Evolutionary conservation across 2,888 invertebrate species (phyloP).

Genomic region (Amaurobius ferox): DNA sequence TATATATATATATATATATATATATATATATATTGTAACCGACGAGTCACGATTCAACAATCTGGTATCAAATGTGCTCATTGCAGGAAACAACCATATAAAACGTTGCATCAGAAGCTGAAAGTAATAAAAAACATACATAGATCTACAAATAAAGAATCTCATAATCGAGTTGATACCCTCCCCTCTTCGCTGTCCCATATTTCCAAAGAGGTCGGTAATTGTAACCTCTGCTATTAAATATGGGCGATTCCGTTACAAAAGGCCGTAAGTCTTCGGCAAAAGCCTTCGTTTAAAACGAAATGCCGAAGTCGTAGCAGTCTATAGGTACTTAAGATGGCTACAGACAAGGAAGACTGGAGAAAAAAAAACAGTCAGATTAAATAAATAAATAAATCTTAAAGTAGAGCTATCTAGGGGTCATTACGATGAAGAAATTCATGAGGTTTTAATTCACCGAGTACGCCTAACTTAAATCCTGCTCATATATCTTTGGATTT

Average conservation of each 20-base stretch:
- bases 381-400: constrained; percentile 44
- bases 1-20: no score
- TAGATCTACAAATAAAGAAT: background rate
- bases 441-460: constrained; percentile 54
- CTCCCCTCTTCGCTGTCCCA: background rate
- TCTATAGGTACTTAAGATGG: constrained; percentile 11
- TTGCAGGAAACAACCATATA: no score
- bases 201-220: background rate
- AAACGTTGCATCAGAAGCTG: no score
- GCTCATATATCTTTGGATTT: constrained; percentile 42
- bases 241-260: constrained; percentile 39
- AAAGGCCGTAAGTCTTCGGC: constrained; percentile 33
- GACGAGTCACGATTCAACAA: no score
- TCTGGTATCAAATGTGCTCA: no score
- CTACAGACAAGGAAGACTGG: constrained; percentile 20
- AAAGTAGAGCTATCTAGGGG: constrained; percentile 27
- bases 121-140: background rate
- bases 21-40: no score
- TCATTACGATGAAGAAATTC: constrained; percentile 48
- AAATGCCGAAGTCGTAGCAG: background rate
- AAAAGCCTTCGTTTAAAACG: constrained; percentile 29
- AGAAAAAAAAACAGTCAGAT: constrained; percentile 23
- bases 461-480: constrained; percentile 49
- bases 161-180: background rate
- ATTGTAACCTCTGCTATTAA: constrained; percentile 37